A percentile compares a stretch with the other conserved stretches of the same genome.
Evolutionary conservation across 1,140 invertebrate genomes (phyloP).

Genomic region (Drosophila ohnishii): DNA sequence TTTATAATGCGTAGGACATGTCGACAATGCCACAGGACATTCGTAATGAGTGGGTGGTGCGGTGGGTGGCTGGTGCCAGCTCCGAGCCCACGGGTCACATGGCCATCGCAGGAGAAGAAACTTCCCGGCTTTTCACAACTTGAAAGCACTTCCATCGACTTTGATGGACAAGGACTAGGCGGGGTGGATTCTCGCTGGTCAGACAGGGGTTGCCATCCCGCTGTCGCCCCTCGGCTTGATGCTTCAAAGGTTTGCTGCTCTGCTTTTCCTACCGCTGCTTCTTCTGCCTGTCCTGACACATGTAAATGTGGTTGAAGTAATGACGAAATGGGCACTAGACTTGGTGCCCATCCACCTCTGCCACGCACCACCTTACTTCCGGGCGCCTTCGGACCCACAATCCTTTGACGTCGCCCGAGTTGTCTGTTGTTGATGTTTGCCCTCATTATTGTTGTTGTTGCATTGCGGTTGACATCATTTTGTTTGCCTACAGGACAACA

Average conservation of each 20-base stretch:
- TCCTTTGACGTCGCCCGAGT: slow-evolving; percentile 72
- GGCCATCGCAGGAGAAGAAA: slow-evolving; percentile 73
- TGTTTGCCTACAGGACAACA: slow-evolving; percentile 73
- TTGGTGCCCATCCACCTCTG: slow-evolving; percentile 37
- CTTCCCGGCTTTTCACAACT: slow-evolving; percentile 65
- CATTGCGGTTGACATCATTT: slow-evolving; percentile 79
- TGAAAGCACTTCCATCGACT: slow-evolving; percentile 71
- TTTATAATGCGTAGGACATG: slow-evolving; percentile 83
- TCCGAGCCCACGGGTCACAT: slow-evolving; percentile 10
- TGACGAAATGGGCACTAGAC: slow-evolving; percentile 82
- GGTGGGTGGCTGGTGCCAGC: background rate
- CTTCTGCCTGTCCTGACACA: slow-evolving; percentile 65
- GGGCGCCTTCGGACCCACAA: slow-evolving; percentile 49
- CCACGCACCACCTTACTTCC: slow-evolving; percentile 33
- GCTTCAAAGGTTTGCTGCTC: slow-evolving; percentile 68
- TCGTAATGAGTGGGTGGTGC: slow-evolving; percentile 68
- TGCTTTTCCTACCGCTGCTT: slow-evolving; percentile 16
- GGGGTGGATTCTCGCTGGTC: slow-evolving; percentile 43
- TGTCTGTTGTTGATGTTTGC: slow-evolving; percentile 80
- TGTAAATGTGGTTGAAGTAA: slow-evolving; percentile 83
- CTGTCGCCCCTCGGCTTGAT: slow-evolving; percentile 44
- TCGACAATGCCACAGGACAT: slow-evolving; percentile 82
- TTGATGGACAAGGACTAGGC: slow-evolving; percentile 70
- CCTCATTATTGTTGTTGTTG: slow-evolving; percentile 80
- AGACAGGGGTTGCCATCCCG: slow-evolving; percentile 65